These are phyloP conservation scores for Musca vetustissima DNA, from an alignment of 1,140 invertebrate species.

Conservation along the genomic window DNA sequence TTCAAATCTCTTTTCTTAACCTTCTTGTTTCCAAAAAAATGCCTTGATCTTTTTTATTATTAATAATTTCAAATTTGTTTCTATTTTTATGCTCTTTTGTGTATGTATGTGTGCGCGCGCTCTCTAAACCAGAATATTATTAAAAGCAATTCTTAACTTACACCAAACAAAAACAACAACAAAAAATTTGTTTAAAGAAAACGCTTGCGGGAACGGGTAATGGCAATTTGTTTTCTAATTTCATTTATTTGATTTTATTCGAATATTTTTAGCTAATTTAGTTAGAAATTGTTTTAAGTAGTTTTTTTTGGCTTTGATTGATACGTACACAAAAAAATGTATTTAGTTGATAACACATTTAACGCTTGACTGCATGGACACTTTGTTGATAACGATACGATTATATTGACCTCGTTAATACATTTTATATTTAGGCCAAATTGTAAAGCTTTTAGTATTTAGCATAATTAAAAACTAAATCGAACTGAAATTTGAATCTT, in stretches of 20 bases:
- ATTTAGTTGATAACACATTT: no score
- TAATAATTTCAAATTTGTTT: neutral
- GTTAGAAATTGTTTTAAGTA: neutral
- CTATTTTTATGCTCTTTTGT: slow-evolving; percentile 2
- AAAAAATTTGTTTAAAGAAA: neutral
- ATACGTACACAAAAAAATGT: neutral
- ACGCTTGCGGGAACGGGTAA: slow-evolving; percentile 35
- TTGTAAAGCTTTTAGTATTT: no score
- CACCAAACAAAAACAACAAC: no score
- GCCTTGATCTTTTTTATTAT: neutral
- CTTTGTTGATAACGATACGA: no score
- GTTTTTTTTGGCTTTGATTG: slow-evolving; percentile 5
- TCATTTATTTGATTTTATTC: slow-evolving; percentile 14
- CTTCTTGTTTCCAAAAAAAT: neutral
- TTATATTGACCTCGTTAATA: no score
- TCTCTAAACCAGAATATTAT: neutral
- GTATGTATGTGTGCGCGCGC: neutral
- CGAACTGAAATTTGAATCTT: no score
- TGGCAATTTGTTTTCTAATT: slow-evolving; percentile 34
- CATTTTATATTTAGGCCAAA: no score
- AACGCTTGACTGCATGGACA: slow-evolving; percentile 7
- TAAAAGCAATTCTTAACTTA: no score
- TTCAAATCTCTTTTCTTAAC: neutral
- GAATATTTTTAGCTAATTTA: neutral
- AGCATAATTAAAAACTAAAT: no score